phyloP scores from a whole-genome alignment of 23 tunicate genomes.

The Styela plicata region DNA sequence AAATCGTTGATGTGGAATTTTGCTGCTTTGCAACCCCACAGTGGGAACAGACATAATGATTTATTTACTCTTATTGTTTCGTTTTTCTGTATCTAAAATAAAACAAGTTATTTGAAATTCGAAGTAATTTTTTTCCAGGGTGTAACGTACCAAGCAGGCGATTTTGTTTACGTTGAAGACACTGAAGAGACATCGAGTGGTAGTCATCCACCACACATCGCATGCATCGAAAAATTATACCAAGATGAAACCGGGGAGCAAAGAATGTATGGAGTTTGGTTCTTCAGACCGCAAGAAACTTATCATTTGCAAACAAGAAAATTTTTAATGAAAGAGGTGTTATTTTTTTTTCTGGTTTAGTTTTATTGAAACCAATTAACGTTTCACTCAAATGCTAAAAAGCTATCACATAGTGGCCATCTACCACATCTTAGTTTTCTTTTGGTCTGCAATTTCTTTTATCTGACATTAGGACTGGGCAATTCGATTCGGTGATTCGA shows the following conservation, averaged over 20 bases:
- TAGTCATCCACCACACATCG: constrained; percentile 49
- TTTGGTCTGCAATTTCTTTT: neutral
- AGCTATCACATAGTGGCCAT: no score
- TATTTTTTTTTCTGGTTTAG: neutral
- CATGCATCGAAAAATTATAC: constrained; percentile 75
- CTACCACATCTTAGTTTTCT: neutral
- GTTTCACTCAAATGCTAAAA: no score
- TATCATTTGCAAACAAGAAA: constrained; percentile 64
- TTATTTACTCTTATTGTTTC: neutral
- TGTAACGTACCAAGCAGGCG: constrained; percentile 58
- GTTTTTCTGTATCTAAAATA: neutral
- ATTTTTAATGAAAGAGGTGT: constrained; percentile 76
- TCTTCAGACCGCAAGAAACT: constrained; percentile 65
- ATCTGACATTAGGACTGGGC: neutral
- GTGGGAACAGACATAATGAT: no score
- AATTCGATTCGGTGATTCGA: neutral
- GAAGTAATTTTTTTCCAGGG: constrained; percentile 42
- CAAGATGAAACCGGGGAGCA: constrained; percentile 66
- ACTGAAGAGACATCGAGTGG: constrained; percentile 31
- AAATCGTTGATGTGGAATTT: no score
- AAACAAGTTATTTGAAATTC: neutral
- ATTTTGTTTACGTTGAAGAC: constrained; percentile 81
- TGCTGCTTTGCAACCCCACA: no score
- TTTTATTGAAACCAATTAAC: constrained; percentile 11
- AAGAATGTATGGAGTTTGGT: constrained; percentile 81